Evolutionary conservation across 2,888 invertebrate genomes (phyloP).

Genomic region (Lepas anatifera): DNA sequence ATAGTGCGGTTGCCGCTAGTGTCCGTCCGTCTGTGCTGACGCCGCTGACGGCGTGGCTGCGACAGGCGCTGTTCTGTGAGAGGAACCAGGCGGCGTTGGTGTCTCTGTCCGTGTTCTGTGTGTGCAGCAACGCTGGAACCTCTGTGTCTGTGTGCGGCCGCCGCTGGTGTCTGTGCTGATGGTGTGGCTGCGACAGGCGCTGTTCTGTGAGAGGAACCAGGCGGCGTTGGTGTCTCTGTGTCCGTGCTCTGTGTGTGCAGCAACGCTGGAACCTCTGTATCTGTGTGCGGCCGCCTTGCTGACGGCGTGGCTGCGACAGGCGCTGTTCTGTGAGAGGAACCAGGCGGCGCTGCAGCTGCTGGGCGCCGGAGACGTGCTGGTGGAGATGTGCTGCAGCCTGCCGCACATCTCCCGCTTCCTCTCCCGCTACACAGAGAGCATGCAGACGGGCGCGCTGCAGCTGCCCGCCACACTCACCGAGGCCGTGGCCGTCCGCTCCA

Average conservation of each 20-base stretch:
- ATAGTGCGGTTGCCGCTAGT: too few species aligned
- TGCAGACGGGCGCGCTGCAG: constrained; percentile 51
- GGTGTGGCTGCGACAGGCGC: constrained; percentile 21
- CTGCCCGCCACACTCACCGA: constrained; percentile 56
- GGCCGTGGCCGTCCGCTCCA: constrained; percentile 56
- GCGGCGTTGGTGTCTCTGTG: constrained; percentile 55
- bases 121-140: too few species aligned
- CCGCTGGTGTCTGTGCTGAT: too few species aligned
- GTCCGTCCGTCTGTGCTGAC: too few species aligned
- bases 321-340: constrained; percentile 22
- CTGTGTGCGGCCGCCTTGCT: too few species aligned
- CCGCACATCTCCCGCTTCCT: constrained; percentile 52
- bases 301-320: too few species aligned
- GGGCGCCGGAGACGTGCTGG: constrained; percentile 64
- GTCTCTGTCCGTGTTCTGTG: constrained; percentile 64
- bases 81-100: constrained; percentile 41
- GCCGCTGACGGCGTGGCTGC: too few species aligned
- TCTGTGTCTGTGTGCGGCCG: too few species aligned
- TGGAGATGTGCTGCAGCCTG: constrained; percentile 67
- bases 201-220: constrained; percentile 23
- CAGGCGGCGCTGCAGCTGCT: constrained; percentile 50
- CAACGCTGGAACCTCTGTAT: too few species aligned
- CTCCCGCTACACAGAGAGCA: constrained; percentile 47
- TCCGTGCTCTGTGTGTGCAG: too few species aligned
- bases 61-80: constrained; percentile 22